Base-by-base conservation (phyloP, 2,888 invertebrate species). In the Tetrapedia diversipes region DNA sequence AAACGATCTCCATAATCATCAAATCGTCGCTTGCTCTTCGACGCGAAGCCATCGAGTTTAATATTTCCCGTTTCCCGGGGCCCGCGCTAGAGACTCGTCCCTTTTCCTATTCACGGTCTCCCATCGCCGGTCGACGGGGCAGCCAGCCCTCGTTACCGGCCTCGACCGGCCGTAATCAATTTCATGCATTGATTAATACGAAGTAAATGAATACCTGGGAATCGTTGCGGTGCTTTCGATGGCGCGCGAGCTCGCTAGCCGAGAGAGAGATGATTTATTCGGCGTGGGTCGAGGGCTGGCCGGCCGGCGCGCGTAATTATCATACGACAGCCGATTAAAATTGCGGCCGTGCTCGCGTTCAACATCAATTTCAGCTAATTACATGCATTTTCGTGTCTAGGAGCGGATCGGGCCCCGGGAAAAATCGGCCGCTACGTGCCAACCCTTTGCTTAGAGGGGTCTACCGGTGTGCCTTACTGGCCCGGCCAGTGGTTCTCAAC, bases 251-350 rank as follows among this genome's bases (percentile, higher is more conserved):
- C 79, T 61, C 71, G 64, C 67, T 73, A 39, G n/a, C 77, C 63
- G 65, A 32, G 77, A 70, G 80, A 57, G 77, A 73, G 86, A 88
- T 90, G 91, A 91, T 91, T 91, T 91, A 91, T 91, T 87, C 88
- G 77, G 86, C 86, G 85, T 83, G 87, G 90, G 90, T 91, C 89
- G 88, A 83, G 85, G 87, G 88, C 86, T 87, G 86, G 83, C 83
- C 77, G 85, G 83, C 86, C 77, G 86, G 83, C 87, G 84, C 87
- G 86, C 88, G 88, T 89, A 91, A 91, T 91, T 90, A 91, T 90
- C 90, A 89, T 89, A 91, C 89, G 91, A 90, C 90, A 90, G 90
- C 88, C 90, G 90, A 91, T 91, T 90, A 91, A 91, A 91, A 90
- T 89, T 87, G 89, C 88, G 80, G 84, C 84, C 82, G 85, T 67